These are phyloP conservation scores for Leucosticte australis DNA, from an alignment of 2,113 vertebrate genomes.

Conservation along the genomic window DNA sequence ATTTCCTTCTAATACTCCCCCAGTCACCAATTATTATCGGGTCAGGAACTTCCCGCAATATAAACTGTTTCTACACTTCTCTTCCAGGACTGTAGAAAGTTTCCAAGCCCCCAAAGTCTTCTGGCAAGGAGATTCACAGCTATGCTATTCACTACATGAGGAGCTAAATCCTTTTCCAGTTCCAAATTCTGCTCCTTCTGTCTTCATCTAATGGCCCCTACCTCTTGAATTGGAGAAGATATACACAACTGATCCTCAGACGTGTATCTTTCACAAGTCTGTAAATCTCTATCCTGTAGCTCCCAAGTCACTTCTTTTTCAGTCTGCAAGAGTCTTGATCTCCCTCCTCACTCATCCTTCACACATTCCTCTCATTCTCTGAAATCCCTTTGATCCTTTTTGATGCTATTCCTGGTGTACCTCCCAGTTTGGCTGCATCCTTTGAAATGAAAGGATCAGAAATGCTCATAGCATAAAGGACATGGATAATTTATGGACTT, in stretches of 20 bases:
- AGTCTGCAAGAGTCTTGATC: background rate
- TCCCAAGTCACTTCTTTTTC: background rate
- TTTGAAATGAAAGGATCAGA: conserved; percentile 1
- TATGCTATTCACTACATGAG: background rate
- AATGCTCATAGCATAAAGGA: background rate
- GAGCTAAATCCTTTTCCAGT: background rate
- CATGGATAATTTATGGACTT: background rate
- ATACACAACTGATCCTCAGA: background rate
- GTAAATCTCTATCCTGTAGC: background rate
- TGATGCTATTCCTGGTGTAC: background rate
- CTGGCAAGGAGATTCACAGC: background rate
- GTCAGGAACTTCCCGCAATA: background rate
- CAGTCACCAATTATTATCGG: conserved; percentile 42
- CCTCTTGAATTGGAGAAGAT: background rate
- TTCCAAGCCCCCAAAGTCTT: background rate
- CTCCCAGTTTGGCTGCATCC: background rate
- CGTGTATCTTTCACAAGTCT: background rate
- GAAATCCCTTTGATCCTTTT: conserved; percentile 6
- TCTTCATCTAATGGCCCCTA: background rate
- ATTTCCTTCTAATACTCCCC: conserved; percentile 57
- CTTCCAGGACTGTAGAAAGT: background rate
- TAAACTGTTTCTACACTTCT: background rate
- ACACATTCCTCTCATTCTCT: conserved; percentile 40
- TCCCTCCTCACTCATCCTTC: background rate
- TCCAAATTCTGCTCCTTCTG: background rate